Percentiles rank a stretch among this genome's conserved stretches.
These are phyloP conservation scores for Strigamia crassipes DNA, from an alignment of 2,888 invertebrate species.

Conservation along the genomic window DNA sequence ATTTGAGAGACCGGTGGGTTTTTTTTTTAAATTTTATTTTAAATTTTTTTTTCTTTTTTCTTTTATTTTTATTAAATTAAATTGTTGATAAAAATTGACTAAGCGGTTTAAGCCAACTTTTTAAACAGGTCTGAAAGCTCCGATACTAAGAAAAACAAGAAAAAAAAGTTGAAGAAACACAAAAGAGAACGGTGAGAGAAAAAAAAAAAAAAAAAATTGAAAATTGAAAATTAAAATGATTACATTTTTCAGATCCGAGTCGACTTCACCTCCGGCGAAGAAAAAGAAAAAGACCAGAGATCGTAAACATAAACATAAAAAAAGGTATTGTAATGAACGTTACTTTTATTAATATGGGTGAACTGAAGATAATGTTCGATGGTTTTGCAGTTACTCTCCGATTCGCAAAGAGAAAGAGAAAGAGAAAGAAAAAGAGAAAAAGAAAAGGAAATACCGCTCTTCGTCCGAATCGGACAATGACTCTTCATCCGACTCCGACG, in stretches of 20 bases:
- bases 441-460: constrained; percentile 46
- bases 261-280: constrained; percentile 47
- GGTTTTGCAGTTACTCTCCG: background rate
- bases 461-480: constrained; percentile 26
- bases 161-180: constrained; percentile 74
- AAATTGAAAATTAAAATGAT: too few relatives aligned
- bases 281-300: constrained; percentile 51
- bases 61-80: too few relatives aligned
- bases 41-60: too few relatives aligned
- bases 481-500: constrained; percentile 1
- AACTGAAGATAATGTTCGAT: background rate
- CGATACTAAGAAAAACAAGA: constrained; percentile 64
- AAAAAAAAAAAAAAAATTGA: background rate
- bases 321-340: too few relatives aligned
- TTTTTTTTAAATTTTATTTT: too few relatives aligned
- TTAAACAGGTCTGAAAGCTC: constrained; percentile 49
- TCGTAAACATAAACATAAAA: constrained; percentile 46
- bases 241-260: constrained; percentile 23
- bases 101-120: background rate
- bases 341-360: too few relatives aligned
- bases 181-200: constrained; percentile 67
- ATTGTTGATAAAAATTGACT: too few relatives aligned
- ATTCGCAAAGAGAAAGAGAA: constrained; percentile 45
- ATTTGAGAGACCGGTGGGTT: constrained; percentile 43
- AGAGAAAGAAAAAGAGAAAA: constrained; percentile 47